These are phyloP conservation scores for Microctonus brassicae DNA, from an alignment of 2,888 invertebrate species.

Conservation along the genomic window DNA sequence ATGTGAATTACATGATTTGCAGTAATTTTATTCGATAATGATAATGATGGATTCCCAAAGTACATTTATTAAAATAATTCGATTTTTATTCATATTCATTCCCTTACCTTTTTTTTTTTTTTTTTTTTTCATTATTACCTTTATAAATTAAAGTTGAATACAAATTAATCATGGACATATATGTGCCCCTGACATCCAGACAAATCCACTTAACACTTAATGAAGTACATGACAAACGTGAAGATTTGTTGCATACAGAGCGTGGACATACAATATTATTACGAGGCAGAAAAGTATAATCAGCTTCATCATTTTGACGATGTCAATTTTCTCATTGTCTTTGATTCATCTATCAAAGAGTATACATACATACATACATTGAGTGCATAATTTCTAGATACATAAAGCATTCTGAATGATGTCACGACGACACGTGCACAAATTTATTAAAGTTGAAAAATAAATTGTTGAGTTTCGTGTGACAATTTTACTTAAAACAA, in stretches of 20 bases:
- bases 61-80: neutral
- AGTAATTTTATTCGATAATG: neutral
- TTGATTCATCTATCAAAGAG: slow-evolving; percentile 7
- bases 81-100: neutral
- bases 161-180: neutral
- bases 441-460: too few relatives aligned
- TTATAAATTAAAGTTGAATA: neutral
- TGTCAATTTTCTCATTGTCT: slow-evolving; percentile 31
- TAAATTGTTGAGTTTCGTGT: too few relatives aligned
- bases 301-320: slow-evolving; percentile 8
- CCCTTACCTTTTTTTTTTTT: too few relatives aligned
- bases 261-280: neutral
- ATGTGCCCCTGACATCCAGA: neutral
- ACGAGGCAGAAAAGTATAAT: neutral
- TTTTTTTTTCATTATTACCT: neutral
- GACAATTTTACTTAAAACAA: too few relatives aligned
- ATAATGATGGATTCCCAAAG: too few relatives aligned
- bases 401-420: too few relatives aligned
- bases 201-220: neutral
- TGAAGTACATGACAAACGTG: neutral
- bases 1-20: neutral
- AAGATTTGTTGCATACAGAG: neutral
- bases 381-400: too few relatives aligned
- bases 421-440: too few relatives aligned
- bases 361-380: neutral